Evolutionary conservation across 2,888 invertebrate genomes (phyloP), one percentile per base, ranked within the genome.

Genomic region (Craniophora ligustri): DNA sequence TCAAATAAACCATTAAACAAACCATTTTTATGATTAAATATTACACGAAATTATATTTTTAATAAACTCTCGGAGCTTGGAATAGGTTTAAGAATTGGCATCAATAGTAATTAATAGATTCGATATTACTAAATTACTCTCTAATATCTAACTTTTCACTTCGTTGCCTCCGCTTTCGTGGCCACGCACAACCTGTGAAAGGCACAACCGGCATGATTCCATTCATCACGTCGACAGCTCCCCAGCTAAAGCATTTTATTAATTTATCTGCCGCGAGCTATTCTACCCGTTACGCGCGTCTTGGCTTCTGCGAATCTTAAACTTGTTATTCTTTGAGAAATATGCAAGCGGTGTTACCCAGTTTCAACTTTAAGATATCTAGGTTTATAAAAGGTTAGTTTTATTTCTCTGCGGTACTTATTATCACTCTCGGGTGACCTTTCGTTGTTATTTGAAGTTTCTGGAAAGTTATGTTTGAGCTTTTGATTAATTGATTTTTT

Each of bases 141-240:
- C n/a, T n/a, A n/a, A n/a, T n/a, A n/a, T n/a, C n/a, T n/a, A n/a
- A n/a, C n/a, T n/a, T n/a, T n/a, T n/a, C n/a, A n/a, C n/a, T n/a
- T n/a, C n/a, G n/a, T 16, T 15, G 18, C 14, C 55, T 48, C 64
- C n/a, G 5, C 18, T 51, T 67, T 57, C 19, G 2, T 69, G 55
- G 77, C 79, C 67, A 23, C 36, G 70, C 61, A 28, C 5, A 45
- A 58, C 63, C 70, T 71, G 76, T 14, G 42, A 67, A 69, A 67
- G 50, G 75, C 67, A 71, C 70, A 67, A 69, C 71, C 63, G 55
- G 67, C 72, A 78, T 72, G 72, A 67, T 75, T 79, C 75, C 73
- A 80, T 82, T 82, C 80, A 81, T 77, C 79, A 73, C 67, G 65
- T 63, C 60, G 66, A 44, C 62, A n/a, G 62, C 62, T 59, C 51